phyloP scores from a whole-genome alignment of 2,113 vertebrate genomes.

The Hiodon tergisus region DNA sequence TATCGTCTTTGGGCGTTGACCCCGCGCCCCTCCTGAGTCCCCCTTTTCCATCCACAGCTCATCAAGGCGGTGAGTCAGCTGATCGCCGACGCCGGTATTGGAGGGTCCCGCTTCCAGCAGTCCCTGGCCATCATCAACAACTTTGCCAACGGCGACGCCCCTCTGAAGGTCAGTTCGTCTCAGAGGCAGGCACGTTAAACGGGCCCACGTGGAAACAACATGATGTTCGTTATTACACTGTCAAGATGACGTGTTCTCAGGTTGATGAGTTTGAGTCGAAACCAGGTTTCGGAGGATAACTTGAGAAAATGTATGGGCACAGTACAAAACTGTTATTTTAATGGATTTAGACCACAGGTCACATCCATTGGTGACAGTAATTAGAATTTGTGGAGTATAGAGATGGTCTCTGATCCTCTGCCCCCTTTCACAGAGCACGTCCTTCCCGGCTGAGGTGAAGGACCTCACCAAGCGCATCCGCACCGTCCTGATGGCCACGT shows the following conservation, averaged over 20 bases:
- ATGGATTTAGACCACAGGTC: too few species aligned
- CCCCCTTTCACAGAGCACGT: constrained; percentile 68
- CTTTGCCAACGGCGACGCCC: constrained; percentile 93
- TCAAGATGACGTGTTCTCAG: too few species aligned
- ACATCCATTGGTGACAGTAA: not conserved
- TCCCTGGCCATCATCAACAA: constrained; percentile 96
- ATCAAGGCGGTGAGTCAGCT: constrained; percentile 97
- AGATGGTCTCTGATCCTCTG: not conserved
- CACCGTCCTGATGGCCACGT: constrained; percentile 95
- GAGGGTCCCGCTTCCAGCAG: constrained; percentile 92
- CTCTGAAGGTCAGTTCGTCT: constrained; percentile 75
- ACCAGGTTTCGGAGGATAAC: too few species aligned
- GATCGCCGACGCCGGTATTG: constrained; percentile 94
- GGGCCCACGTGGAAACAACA: too few species aligned
- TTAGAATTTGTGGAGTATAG: not conserved
- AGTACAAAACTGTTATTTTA: too few species aligned
- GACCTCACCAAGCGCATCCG: constrained; percentile 94
- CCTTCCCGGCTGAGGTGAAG: constrained; percentile 94
- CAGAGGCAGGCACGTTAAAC: not conserved
- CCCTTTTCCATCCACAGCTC: constrained; percentile 63
- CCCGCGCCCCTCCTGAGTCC: not conserved
- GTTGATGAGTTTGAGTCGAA: too few species aligned
- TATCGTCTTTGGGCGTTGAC: not conserved
- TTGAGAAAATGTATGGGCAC: too few species aligned
- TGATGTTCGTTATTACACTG: not conserved